Evolutionary conservation across 2,888 invertebrate genomes (phyloP).

Genomic region (Lacanobia wlatinum): DNA sequence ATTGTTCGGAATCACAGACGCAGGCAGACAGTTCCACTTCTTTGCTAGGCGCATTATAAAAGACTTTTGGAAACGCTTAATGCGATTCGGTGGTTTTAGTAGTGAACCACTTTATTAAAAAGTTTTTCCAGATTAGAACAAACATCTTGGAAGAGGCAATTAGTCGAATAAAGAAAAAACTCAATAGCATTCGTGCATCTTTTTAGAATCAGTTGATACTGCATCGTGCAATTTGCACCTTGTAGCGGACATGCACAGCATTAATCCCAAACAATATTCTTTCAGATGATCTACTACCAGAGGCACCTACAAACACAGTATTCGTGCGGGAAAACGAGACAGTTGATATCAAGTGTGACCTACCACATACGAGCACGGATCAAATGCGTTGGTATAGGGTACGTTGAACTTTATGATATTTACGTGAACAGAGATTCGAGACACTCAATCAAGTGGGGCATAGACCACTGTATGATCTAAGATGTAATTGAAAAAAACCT

Average conservation of each 20-base stretch:
- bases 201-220: background rate
- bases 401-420: conserved; percentile 2
- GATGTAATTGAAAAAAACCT: too few species aligned
- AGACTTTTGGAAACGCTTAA: too few species aligned
- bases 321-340: conserved; percentile 64
- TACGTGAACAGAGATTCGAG: too few species aligned
- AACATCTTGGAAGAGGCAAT: too few species aligned
- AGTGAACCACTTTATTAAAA: too few species aligned
- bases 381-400: conserved; percentile 79
- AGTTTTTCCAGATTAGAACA: too few species aligned
- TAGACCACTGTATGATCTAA: too few species aligned
- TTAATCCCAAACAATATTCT: conserved; percentile 18
- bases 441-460: too few species aligned
- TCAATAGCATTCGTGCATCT: background rate
- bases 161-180: background rate
- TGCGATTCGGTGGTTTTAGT: too few species aligned
- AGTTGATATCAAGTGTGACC: conserved; percentile 66
- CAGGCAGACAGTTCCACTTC: too few species aligned
- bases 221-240: background rate
- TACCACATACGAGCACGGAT: conserved; percentile 68
- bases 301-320: conserved; percentile 41
- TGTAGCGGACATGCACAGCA: background rate
- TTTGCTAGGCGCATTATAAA: too few species aligned
- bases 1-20: too few species aligned
- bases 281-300: conserved; percentile 69